Percentiles rank a stretch among this genome's conserved stretches.
phyloP scores from a whole-genome alignment of 2,888 invertebrate genomes.

The Calliopum simillimum region DNA sequence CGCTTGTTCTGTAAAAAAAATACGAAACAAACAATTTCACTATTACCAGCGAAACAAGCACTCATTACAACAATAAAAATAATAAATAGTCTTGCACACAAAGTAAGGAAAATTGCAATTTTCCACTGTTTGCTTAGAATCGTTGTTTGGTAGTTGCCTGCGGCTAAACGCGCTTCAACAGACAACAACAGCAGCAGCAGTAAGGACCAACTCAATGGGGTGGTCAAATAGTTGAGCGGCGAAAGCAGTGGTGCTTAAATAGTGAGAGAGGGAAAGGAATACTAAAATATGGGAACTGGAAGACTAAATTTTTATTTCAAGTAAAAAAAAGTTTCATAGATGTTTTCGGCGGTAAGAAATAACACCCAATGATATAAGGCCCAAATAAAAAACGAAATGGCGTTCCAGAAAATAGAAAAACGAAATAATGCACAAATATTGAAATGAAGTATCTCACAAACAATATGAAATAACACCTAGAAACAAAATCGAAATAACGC shows the following conservation, averaged over 20 bases:
- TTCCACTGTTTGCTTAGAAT: constrained; percentile 15
- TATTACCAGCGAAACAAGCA: not conserved
- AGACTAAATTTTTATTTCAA: too few relatives aligned
- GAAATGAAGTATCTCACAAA: too few relatives aligned
- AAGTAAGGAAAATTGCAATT: constrained; percentile 32
- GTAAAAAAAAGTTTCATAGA: too few relatives aligned
- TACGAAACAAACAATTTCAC: not conserved
- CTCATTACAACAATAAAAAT: constrained; percentile 1
- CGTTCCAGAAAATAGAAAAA: too few relatives aligned
- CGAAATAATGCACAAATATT: too few relatives aligned
- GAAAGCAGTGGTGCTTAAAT: not conserved
- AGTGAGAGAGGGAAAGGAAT: too few relatives aligned
- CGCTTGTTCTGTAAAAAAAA: not conserved
- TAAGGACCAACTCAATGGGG: not conserved
- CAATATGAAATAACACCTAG: too few relatives aligned
- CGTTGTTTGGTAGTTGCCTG: constrained; percentile 12
- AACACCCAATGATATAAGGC: too few relatives aligned
- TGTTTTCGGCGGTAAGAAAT: too few relatives aligned
- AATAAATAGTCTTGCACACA: constrained; percentile 12
- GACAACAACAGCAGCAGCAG: constrained; percentile 1
- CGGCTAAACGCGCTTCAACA: not conserved
- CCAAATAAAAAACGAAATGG: too few relatives aligned
- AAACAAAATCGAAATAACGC: too few relatives aligned
- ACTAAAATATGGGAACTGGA: too few relatives aligned
- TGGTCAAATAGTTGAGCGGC: not conserved